phyloP scores from a whole-genome alignment of 2,888 invertebrate species.

The Frankliniella intonsa region DNA sequence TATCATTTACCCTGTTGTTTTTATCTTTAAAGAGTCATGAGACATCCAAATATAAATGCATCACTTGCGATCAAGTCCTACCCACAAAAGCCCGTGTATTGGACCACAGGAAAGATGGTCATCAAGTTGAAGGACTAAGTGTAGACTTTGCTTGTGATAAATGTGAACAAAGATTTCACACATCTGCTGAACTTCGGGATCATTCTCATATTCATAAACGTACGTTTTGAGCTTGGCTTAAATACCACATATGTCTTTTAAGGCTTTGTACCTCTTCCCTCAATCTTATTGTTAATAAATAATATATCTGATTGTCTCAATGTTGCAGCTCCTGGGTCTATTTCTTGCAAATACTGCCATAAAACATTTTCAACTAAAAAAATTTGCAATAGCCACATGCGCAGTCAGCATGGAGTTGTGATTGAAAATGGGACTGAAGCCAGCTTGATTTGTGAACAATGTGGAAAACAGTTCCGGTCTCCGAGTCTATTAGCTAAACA shows the following conservation, averaged over 20 bases:
- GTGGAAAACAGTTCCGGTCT: slow-evolving; percentile 6
- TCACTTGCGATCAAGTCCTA: slow-evolving; percentile 3
- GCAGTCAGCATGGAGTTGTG: slow-evolving; percentile 2
- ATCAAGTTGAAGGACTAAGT: slow-evolving; percentile 8
- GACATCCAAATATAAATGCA: not conserved
- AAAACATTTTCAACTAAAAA: slow-evolving; percentile 18
- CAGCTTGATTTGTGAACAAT: not conserved
- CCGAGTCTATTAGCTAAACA: not conserved
- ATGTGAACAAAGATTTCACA: slow-evolving; percentile 8
- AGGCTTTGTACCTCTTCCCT: no score
- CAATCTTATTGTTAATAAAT: not conserved
- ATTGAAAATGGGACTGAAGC: not conserved
- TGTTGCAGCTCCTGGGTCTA: not conserved
- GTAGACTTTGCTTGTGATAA: slow-evolving; percentile 11
- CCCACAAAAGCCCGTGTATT: not conserved
- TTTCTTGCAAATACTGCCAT: not conserved
- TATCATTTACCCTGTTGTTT: not conserved
- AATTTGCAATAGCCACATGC: slow-evolving; percentile 3
- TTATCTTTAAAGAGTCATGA: not conserved
- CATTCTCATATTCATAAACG: slow-evolving; percentile 1
- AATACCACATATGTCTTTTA: no score
- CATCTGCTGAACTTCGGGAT: not conserved
- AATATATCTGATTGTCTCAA: not conserved
- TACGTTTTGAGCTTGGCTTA: not conserved
- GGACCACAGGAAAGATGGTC: slow-evolving; percentile 3